These are phyloP conservation scores for Melanotaenia maccullochi DNA, from an alignment of 2,797 vertebrate species.

Conservation along the genomic window DNA sequence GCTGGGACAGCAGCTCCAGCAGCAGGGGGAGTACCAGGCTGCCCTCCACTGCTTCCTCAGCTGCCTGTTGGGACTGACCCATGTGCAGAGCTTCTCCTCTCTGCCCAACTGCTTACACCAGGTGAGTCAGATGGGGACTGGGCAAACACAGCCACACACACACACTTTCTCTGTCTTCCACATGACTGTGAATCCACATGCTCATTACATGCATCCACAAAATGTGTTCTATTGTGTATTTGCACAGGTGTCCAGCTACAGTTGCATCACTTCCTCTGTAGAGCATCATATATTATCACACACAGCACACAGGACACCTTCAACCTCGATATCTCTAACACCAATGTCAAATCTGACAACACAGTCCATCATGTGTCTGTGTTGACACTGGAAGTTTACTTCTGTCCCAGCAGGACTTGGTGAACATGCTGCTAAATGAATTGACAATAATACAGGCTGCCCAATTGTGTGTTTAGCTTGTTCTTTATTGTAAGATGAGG, in stretches of 20 bases:
- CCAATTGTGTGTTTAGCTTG: slow-evolving; percentile 27
- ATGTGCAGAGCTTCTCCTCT: slow-evolving; percentile 86
- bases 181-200: slow-evolving; percentile 13
- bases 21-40: slow-evolving; percentile 86
- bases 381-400: slow-evolving; percentile 33
- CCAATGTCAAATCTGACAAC: slow-evolving; percentile 64
- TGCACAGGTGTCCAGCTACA: slow-evolving; percentile 30
- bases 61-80: slow-evolving; percentile 85
- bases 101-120: slow-evolving; percentile 88
- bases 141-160: slow-evolving; percentile 17
- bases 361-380: slow-evolving; percentile 47
- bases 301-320: slow-evolving; percentile 38
- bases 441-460: slow-evolving; percentile 11
- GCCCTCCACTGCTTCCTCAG: slow-evolving; percentile 87
- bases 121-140: slow-evolving; percentile 74
- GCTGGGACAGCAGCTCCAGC: slow-evolving; percentile 87
- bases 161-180: slow-evolving; percentile 1
- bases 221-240: slow-evolving; percentile 30
- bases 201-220: slow-evolving; percentile 10
- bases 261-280: slow-evolving; percentile 29
- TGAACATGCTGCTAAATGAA: slow-evolving; percentile 28
- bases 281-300: slow-evolving; percentile 26
- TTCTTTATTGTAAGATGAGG: slow-evolving; percentile 16
- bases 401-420: slow-evolving; percentile 12
- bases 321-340: slow-evolving; percentile 55